A percentile compares a stretch with the other conserved stretches of the same genome.
These are phyloP conservation scores for Etia nguti DNA, from an alignment of 2,113 vertebrate species.

Conservation along the genomic window DNA sequence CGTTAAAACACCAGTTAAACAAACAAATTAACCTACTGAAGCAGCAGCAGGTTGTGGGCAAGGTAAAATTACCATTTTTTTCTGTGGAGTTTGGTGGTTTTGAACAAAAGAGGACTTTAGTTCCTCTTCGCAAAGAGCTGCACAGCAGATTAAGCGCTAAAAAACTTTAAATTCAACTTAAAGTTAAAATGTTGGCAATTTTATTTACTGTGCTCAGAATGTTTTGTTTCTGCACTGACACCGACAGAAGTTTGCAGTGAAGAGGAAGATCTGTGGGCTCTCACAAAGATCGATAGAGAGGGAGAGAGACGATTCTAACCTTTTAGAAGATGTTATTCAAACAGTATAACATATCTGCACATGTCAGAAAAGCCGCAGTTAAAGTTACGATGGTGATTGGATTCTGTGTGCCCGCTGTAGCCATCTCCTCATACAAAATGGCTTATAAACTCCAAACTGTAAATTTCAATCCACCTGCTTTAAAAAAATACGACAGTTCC, in stretches of 20 bases:
- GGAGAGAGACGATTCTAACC: neutral
- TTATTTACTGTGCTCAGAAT: neutral
- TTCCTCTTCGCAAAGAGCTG: neutral
- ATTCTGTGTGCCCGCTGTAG: neutral
- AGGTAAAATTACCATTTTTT: neutral
- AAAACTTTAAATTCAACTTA: neutral
- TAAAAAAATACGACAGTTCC: neutral
- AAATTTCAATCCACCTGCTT: neutral
- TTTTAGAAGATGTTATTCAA: neutral
- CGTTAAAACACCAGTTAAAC: neutral
- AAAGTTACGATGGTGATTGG: neutral
- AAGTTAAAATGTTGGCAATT: neutral
- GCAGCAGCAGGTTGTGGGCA: no score
- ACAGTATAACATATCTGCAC: neutral
- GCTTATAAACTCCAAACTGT: neutral
- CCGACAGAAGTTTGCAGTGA: neutral
- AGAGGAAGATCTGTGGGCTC: neutral
- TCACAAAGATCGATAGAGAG: neutral
- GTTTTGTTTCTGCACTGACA: neutral
- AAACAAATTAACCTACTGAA: neutral
- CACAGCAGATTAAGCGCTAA: neutral
- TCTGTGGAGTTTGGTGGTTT: neutral
- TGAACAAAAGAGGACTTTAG: neutral
- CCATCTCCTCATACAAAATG: neutral
- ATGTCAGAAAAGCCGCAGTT: neutral